Evolutionary conservation across 2,113 vertebrate species (phyloP).

Genomic region (Tragulus kanchil): DNA sequence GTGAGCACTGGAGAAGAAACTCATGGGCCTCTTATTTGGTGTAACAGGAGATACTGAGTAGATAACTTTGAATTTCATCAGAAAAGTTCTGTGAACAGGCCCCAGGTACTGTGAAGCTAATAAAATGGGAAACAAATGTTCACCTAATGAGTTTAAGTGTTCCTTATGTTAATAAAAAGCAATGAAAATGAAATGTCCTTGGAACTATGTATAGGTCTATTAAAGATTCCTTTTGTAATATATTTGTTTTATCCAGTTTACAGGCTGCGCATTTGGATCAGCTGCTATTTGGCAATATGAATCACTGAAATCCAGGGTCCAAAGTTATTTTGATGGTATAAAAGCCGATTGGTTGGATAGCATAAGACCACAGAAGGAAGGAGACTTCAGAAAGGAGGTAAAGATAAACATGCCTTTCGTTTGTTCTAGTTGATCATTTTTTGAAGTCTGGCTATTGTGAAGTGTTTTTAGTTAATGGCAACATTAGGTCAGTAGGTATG

Average conservation of each 20-base stretch:
- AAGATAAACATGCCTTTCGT: slow-evolving; percentile 37
- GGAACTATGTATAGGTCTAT: background rate
- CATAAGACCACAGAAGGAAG: slow-evolving; percentile 93
- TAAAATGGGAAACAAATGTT: slow-evolving; percentile 38
- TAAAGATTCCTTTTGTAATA: background rate
- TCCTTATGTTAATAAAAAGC: slow-evolving; percentile 11
- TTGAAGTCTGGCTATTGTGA: slow-evolving; percentile 40
- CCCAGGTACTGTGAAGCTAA: background rate
- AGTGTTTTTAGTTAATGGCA: slow-evolving; percentile 10
- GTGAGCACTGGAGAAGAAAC: slow-evolving; percentile 9
- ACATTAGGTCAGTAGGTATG: background rate
- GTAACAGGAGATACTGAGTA: background rate
- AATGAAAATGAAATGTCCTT: slow-evolving; percentile 46
- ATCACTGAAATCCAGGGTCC: slow-evolving; percentile 93
- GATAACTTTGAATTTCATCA: slow-evolving; percentile 53
- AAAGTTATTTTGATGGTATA: slow-evolving; percentile 93
- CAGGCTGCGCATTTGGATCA: slow-evolving; percentile 94
- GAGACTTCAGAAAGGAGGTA: slow-evolving; percentile 94
- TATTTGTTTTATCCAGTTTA: slow-evolving; percentile 89
- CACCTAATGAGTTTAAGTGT: background rate
- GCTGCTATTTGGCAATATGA: slow-evolving; percentile 99
- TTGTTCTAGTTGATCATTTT: background rate
- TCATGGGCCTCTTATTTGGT: background rate
- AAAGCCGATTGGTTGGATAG: slow-evolving; percentile 95
- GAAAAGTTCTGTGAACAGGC: slow-evolving; percentile 13